phyloP scores from a whole-genome alignment of 1,140 invertebrate species.

The Calliopsis andreniformis region DNA sequence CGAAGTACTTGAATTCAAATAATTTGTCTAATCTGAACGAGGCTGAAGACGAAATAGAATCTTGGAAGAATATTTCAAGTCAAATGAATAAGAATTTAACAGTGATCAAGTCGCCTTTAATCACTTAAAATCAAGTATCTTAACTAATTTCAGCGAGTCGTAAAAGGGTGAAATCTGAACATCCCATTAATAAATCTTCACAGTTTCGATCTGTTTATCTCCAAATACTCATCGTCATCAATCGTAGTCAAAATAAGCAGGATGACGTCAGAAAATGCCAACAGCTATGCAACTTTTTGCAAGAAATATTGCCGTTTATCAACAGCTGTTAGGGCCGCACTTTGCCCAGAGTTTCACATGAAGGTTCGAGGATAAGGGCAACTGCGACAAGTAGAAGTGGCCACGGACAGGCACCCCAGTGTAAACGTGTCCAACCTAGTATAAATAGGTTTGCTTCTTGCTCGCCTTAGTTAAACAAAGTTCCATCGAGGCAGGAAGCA shows the following conservation, averaged over 20 bases:
- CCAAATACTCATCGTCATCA: not conserved
- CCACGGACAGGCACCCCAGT: conserved; percentile 47
- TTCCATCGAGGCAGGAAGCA: conserved; percentile 60
- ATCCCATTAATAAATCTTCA: too few relatives aligned
- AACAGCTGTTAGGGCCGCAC: conserved; percentile 40
- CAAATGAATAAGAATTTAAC: too few relatives aligned
- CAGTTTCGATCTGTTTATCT: too few relatives aligned
- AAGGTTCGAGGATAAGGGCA: conserved; percentile 21
- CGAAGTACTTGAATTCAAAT: too few relatives aligned
- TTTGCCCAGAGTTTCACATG: conserved; percentile 35
- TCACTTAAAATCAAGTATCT: too few relatives aligned
- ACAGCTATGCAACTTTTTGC: conserved; percentile 26
- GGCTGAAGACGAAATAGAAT: too few relatives aligned
- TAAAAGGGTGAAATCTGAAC: too few relatives aligned
- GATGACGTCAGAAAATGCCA: conserved; percentile 20
- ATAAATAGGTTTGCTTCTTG: conserved; percentile 80
- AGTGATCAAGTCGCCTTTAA: too few relatives aligned
- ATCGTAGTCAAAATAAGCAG: conserved; percentile 3
- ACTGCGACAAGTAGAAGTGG: conserved; percentile 37
- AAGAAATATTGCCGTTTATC: conserved; percentile 54
- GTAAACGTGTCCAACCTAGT: conserved; percentile 75
- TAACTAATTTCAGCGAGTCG: too few relatives aligned
- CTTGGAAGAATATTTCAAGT: too few relatives aligned
- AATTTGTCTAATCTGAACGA: too few relatives aligned
- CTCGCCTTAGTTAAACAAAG: conserved; percentile 79